Conservation (phyloP, 2,888 invertebrate species). For the Drosophila picticornis region DNA sequence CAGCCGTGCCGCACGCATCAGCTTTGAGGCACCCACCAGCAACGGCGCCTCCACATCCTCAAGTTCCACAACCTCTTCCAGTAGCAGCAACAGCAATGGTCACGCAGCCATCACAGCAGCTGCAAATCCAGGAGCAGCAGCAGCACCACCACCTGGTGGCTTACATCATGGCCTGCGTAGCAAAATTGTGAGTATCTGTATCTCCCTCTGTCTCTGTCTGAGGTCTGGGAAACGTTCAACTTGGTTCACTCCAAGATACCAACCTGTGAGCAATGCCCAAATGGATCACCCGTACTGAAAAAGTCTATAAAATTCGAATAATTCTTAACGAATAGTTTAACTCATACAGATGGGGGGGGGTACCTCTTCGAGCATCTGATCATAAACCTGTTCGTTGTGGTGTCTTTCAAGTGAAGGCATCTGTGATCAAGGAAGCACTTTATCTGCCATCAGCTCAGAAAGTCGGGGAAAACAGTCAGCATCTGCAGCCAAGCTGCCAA, state of each 20-base stretch:
- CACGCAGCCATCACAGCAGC: constrained; percentile 25
- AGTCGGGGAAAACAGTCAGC: neutral
- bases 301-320: neutral
- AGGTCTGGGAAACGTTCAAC: neutral
- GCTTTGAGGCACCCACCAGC: constrained; percentile 83
- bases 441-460: neutral
- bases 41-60: constrained; percentile 18
- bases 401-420: neutral
- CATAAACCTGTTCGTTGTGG: neutral
- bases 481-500: neutral
- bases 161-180: constrained; percentile 68
- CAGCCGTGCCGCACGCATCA: constrained; percentile 87
- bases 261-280: neutral
- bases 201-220: neutral
- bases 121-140: constrained; percentile 4
- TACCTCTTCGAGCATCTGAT: neutral
- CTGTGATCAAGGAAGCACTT: neutral
- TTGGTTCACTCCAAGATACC: neutral
- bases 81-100: constrained; percentile 34
- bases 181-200: constrained; percentile 76
- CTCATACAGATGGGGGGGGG: neutral
- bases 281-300: neutral
- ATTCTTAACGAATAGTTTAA: too few species aligned
- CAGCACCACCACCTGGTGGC: constrained; percentile 29
- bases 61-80: constrained; percentile 6